Base-by-base conservation (phyloP, 2,797 vertebrate genomes). In the Prunella strophiata region DNA sequence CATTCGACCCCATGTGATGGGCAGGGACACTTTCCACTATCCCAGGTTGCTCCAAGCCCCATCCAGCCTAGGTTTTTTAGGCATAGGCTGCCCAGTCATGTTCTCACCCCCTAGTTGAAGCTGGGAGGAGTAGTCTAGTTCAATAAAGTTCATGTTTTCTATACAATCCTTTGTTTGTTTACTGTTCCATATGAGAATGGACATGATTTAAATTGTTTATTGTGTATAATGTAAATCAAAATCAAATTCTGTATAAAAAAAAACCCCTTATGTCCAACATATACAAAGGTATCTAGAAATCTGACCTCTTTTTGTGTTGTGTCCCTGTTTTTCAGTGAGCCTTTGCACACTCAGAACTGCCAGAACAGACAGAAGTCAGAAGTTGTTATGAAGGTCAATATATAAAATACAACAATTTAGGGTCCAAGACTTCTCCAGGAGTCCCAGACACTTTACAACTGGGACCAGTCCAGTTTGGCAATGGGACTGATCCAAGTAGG, bases 141-240 rank as follows among this genome's bases (percentile, higher is more conserved):
- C 32, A 58, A 43, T 66, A 8, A 66, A 66, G 32, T 36, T 43
- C 6, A 7, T 32, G 22, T 27, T 51, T 59, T 45, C 10, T 27
- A 9, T 16, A 75, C 5, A 43, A 7, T 19, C 22, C 15, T 32
- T 9, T 32, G 21, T 22, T 57, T 57, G 7, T 50, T 67, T 67
- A n/a, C 19, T 68, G n/a, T 38, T 85, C 19, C 23, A 25, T 52
- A 61, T 16, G 8, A 25, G 13, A 68, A 67, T 29, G 13, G 10
- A 16, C 23, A 38, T 7, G 16, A 52, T 61, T 52, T 52, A 16
- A 21, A 51, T n/a, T 59, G 20, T 97, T 96, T 96, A 92, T 97
- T 96, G n/a, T 16, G 16, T 17, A n/a, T 34, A 51, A 71, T 36
- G 34, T 26, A 77, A 79, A 72, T 55, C 11, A 86, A 80, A 94